Conservation (phyloP, 2,888 invertebrate species). For the Nymphalis polychloros region DNA sequence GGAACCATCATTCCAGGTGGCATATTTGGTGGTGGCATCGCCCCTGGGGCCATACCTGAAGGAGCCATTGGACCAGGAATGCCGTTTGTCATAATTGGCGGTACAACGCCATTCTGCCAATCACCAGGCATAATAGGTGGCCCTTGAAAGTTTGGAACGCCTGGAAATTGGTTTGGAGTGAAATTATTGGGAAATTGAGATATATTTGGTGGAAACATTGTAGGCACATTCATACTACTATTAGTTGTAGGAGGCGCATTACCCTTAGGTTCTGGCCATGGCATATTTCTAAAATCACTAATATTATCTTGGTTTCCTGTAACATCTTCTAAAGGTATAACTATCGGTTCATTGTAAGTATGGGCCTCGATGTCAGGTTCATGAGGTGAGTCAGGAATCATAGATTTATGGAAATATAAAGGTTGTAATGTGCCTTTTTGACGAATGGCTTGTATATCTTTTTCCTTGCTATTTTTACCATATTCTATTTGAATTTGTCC, state of each 20-base stretch:
- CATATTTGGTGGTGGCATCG: conserved; percentile 65
- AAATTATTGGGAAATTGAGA: conserved; percentile 73
- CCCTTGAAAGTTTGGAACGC: conserved; percentile 69
- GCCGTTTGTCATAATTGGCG: conserved; percentile 65
- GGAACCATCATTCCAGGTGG: conserved; percentile 43
- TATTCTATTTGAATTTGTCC: conserved; percentile 85
- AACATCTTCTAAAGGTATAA: conserved; percentile 94
- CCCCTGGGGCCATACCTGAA: conserved; percentile 58
- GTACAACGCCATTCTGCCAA: conserved; percentile 66
- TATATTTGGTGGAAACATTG: conserved; percentile 74
- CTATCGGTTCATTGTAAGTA: conserved; percentile 87
- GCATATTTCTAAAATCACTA: conserved; percentile 88
- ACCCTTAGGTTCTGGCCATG: conserved; percentile 93
- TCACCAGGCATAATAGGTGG: conserved; percentile 66
- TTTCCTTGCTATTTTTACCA: conserved; percentile 92
- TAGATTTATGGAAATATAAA: conserved; percentile 89
- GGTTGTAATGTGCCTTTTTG: conserved; percentile 92
- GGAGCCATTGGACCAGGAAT: conserved; percentile 62
- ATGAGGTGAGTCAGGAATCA: conserved; percentile 92
- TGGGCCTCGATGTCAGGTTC: conserved; percentile 94
- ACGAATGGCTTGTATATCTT: conserved; percentile 91
- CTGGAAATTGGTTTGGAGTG: conserved; percentile 73
- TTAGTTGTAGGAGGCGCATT: conserved; percentile 70
- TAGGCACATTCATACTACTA: conserved; percentile 60
- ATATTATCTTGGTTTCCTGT: conserved; percentile 91